Evolutionary conservation across 2,888 invertebrate species (phyloP).

Genomic region (Fragum fragum): DNA sequence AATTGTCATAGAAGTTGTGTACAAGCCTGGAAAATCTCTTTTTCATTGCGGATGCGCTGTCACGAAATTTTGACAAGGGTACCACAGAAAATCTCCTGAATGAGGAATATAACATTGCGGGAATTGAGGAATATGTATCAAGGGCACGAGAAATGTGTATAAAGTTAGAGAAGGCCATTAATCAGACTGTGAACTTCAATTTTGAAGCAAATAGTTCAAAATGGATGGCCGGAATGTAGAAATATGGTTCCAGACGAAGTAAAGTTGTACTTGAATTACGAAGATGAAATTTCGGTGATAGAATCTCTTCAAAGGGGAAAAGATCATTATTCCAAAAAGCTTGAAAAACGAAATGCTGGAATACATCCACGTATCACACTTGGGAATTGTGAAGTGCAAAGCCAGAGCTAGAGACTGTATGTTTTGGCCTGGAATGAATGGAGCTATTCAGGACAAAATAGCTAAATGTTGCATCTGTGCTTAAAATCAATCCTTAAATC

Average conservation of each 20-base stretch:
- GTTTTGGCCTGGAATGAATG: conserved; percentile 49
- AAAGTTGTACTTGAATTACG: conserved; percentile 48
- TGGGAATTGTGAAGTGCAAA: conserved; percentile 58
- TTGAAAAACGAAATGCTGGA: conserved; percentile 42
- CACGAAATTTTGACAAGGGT: conserved; percentile 2
- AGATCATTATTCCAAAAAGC: conserved; percentile 41
- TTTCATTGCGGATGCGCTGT: conserved; percentile 29
- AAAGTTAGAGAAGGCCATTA: conserved; percentile 21
- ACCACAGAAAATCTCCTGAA: conserved; percentile 13
- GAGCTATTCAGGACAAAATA: conserved; percentile 45
- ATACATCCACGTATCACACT: conserved; percentile 47
- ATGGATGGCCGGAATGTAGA: conserved; percentile 29
- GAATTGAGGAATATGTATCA: conserved; percentile 26
- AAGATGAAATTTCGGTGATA: conserved; percentile 49
- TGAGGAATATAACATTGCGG: conserved; percentile 29
- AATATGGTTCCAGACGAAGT: background rate
- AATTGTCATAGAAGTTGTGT: conserved; percentile 30
- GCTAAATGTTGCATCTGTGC: conserved; percentile 37
- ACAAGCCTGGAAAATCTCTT: conserved; percentile 31
- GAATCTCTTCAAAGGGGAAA: conserved; percentile 24
- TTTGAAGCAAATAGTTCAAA: conserved; percentile 10
- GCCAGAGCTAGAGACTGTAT: conserved; percentile 49
- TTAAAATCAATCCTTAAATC: conserved; percentile 16
- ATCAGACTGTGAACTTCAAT: conserved; percentile 14
- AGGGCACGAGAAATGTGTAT: conserved; percentile 23